Evolutionary conservation across 2,113 vertebrate genomes (phyloP).

Genomic region (Lonchura striata): DNA sequence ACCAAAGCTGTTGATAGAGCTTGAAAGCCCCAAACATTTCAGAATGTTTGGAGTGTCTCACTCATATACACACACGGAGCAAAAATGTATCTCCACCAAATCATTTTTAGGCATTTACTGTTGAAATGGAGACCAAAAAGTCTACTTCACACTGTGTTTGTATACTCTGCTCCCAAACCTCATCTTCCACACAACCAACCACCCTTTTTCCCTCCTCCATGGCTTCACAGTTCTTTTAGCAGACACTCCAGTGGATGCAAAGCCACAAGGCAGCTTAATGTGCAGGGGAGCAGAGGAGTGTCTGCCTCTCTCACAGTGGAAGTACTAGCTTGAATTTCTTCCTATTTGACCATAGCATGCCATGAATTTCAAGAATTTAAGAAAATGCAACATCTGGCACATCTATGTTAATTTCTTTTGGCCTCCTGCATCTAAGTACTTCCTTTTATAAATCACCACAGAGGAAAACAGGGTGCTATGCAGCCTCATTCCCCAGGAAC

Average conservation of each 20-base stretch:
- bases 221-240: neutral
- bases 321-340: neutral
- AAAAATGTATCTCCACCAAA: fast-evolving
- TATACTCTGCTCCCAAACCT: neutral
- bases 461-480: neutral
- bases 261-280: neutral
- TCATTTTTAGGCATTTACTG: neutral
- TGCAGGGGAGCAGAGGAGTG: neutral
- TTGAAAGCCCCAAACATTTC: neutral
- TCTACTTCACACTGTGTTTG: neutral
- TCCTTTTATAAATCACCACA: neutral
- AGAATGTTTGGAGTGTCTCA: neutral
- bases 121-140: neutral
- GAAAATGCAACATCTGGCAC: neutral
- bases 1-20: neutral
- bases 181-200: neutral
- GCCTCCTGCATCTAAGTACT: neutral
- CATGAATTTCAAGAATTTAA: neutral
- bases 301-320: fast-evolving
- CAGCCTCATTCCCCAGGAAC: neutral
- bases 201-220: neutral
- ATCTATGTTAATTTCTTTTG: neutral
- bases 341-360: neutral
- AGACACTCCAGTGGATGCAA: fast-evolving
- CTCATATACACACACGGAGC: neutral